Evolutionary conservation across 2,888 invertebrate species (phyloP).

Genomic region (Pseudanteris insignis): DNA sequence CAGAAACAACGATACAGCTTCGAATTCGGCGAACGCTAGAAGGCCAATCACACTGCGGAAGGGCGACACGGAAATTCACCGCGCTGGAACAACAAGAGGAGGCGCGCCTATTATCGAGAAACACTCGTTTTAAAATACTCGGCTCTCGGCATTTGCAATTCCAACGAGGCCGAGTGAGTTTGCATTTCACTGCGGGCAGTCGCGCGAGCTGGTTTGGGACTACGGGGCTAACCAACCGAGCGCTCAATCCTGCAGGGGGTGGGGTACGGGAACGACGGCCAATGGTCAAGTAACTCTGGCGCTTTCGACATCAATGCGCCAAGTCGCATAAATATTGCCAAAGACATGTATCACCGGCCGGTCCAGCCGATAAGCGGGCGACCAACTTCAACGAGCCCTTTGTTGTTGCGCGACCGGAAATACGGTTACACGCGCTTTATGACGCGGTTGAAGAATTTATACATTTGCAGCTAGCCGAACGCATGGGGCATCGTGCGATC

Average conservation of each 20-base stretch:
- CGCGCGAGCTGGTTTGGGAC: constrained; percentile 7
- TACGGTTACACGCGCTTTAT: constrained; percentile 35
- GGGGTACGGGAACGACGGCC: neutral
- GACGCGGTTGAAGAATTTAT: constrained; percentile 32
- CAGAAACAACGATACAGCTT: constrained; percentile 38
- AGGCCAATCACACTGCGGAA: constrained; percentile 40
- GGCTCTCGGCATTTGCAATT: constrained; percentile 57
- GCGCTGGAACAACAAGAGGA: constrained; percentile 46
- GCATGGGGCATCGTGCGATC: too few relatives aligned
- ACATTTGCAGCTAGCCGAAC: too few relatives aligned
- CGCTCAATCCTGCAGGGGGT: constrained; percentile 2
- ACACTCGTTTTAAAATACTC: constrained; percentile 57
- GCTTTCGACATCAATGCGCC: constrained; percentile 23
- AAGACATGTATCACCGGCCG: constrained; percentile 37
- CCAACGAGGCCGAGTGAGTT: constrained; percentile 54
- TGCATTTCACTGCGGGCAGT: constrained; percentile 49
- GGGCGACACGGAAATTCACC: constrained; percentile 31
- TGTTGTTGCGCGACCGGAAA: constrained; percentile 35
- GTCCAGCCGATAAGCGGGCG: constrained; percentile 27
- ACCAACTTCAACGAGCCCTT: constrained; percentile 31
- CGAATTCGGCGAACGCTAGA: constrained; percentile 37
- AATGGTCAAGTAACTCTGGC: constrained; percentile 26
- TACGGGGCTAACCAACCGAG: constrained; percentile 23
- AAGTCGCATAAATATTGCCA: constrained; percentile 47
- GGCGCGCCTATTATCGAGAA: constrained; percentile 56